Conservation (phyloP, 2,797 vertebrate genomes). For the Leuciscus waleckii region DNA sequence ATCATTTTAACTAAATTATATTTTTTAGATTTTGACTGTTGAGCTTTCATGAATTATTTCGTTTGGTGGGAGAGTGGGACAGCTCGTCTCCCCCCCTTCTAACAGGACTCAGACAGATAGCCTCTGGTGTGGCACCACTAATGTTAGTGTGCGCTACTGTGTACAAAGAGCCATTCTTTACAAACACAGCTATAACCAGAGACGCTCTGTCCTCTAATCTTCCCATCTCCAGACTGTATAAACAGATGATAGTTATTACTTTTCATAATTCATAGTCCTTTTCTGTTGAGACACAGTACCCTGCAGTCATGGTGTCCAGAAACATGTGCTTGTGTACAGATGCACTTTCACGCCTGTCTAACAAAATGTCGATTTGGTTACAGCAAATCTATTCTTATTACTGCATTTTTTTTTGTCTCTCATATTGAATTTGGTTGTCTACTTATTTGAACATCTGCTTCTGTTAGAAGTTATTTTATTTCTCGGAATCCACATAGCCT, state of each 20-base stretch:
- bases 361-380: not conserved
- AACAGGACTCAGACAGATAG: conserved; percentile 51
- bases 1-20: not conserved
- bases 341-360: conserved; percentile 19
- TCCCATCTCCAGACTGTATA: conserved; percentile 57
- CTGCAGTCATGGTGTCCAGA: conserved; percentile 16
- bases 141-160: conserved; percentile 55
- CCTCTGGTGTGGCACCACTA: conserved; percentile 58
- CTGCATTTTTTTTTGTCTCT: not conserved
- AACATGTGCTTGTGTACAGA: conserved; percentile 20
- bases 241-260: conserved; percentile 55
- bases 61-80: not conserved
- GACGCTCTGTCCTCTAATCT: conserved; percentile 51
- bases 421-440: not conserved
- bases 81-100: conserved; percentile 16
- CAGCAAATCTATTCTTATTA: conserved; percentile 28
- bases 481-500: not conserved
- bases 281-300: conserved; percentile 15
- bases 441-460: conserved; percentile 13
- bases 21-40: not conserved
- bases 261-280: conserved; percentile 45
- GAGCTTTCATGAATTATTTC: not conserved
- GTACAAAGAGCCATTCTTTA: conserved; percentile 56
- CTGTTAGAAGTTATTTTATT: conserved; percentile 1
- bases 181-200: conserved; percentile 50